phyloP scores from a whole-genome alignment of 2,888 invertebrate genomes.

The Pherbina coryleti region DNA sequence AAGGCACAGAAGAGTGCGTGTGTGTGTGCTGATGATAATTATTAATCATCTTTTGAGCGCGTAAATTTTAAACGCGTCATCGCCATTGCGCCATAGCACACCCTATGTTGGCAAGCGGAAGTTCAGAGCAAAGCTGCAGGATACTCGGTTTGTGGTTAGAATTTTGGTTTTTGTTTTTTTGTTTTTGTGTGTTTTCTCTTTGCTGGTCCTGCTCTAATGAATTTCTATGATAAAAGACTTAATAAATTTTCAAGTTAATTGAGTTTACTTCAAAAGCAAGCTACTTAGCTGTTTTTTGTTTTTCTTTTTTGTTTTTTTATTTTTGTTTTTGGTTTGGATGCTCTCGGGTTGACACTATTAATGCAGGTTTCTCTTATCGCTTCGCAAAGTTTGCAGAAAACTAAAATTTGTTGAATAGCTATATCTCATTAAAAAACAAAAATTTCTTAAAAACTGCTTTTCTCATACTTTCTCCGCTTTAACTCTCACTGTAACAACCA shows the following conservation, averaged over 20 bases:
- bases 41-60: constrained; percentile 66
- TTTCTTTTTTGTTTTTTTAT: not conserved
- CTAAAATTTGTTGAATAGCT: too few species aligned
- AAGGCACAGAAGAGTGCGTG: constrained; percentile 29
- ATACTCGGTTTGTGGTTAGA: constrained; percentile 47
- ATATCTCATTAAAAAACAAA: too few species aligned
- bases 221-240: constrained; percentile 61
- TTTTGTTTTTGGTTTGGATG: not conserved
- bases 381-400: too few species aligned
- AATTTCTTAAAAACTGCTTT: too few species aligned
- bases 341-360: too few species aligned
- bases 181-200: constrained; percentile 13
- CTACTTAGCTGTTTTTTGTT: constrained; percentile 4
- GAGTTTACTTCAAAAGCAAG: constrained; percentile 52
- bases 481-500: too few species aligned
- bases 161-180: constrained; percentile 44
- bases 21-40: constrained; percentile 53
- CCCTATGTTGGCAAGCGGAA: constrained; percentile 15
- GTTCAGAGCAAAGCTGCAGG: constrained; percentile 47
- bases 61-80: constrained; percentile 59
- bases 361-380: too few species aligned
- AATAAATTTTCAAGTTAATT: constrained; percentile 68
- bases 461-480: too few species aligned
- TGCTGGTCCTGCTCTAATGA: constrained; percentile 49
- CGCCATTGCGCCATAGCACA: constrained; percentile 40